phyloP scores from a whole-genome alignment of 1,140 invertebrate species.

The Akabosia matsudoensis region DNA sequence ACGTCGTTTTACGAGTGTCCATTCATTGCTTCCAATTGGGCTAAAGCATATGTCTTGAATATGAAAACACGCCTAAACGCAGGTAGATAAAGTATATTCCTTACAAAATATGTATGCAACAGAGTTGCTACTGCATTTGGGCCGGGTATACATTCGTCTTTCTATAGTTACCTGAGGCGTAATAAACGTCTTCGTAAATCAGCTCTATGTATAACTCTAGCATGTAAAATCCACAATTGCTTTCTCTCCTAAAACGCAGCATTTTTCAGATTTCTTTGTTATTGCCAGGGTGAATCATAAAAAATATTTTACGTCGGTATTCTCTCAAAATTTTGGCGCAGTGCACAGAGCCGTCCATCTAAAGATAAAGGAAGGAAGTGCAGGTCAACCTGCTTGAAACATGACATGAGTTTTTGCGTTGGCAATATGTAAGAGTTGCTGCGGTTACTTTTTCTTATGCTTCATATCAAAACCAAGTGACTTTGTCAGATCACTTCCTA shows the following conservation, averaged over 20 bases:
- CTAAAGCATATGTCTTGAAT: neutral
- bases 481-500: conserved; percentile 12
- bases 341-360: too few species aligned
- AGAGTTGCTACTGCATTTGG: neutral
- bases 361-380: too few species aligned
- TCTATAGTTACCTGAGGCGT: neutral
- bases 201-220: neutral
- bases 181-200: neutral
- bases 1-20: neutral
- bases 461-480: conserved; percentile 4
- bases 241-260: too few species aligned
- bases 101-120: neutral
- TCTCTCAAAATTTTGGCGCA: too few species aligned
- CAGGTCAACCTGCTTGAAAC: neutral
- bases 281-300: too few species aligned
- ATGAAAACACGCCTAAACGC: neutral
- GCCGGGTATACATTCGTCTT: too few species aligned
- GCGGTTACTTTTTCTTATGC: too few species aligned
- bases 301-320: too few species aligned
- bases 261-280: too few species aligned
- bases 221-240: neutral
- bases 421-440: too few species aligned
- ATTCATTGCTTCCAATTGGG: neutral
- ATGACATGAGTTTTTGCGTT: too few species aligned
- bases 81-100: neutral